phyloP scores from a whole-genome alignment of 2,113 vertebrate genomes.

The rat (Rattus norvegicus) region DNA sequence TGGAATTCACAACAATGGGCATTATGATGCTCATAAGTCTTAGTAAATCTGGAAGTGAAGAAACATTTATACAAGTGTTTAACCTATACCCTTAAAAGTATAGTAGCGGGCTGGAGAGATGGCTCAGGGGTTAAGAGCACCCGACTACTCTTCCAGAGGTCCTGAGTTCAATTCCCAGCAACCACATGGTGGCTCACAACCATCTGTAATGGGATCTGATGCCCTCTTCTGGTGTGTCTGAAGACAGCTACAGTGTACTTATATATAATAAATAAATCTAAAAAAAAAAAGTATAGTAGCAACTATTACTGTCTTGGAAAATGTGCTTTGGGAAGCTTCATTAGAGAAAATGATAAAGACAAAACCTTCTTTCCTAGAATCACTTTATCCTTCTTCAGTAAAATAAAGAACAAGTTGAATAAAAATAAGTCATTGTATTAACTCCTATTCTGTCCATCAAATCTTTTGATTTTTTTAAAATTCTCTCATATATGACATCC shows the following conservation, averaged over 20 bases:
- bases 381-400: not conserved
- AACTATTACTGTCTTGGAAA: not conserved
- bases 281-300: slow-evolving; percentile 24
- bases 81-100: slow-evolving; percentile 20
- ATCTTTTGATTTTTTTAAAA: not conserved
- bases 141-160: too few relatives aligned
- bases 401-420: not conserved
- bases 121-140: too few relatives aligned
- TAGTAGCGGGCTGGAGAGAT: too few relatives aligned
- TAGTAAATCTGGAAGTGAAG: slow-evolving; percentile 4
- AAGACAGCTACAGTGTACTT: too few relatives aligned
- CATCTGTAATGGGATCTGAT: too few relatives aligned
- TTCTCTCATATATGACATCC: not conserved
- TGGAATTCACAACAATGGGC: not conserved
- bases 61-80: slow-evolving; percentile 24
- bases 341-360: slow-evolving; percentile 36
- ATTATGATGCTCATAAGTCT: slow-evolving; percentile 24
- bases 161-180: too few relatives aligned
- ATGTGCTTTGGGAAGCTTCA: slow-evolving; percentile 1
- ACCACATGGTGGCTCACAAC: too few relatives aligned
- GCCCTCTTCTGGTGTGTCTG: too few relatives aligned
- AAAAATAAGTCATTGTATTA: not conserved
- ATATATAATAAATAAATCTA: too few relatives aligned
- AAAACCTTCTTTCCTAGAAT: not conserved
- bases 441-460: not conserved